Percentiles rank a stretch among this genome's conserved stretches.
These are phyloP conservation scores for Drosophila merina DNA, from an alignment of 2,888 invertebrate genomes.

Conservation along the genomic window DNA sequence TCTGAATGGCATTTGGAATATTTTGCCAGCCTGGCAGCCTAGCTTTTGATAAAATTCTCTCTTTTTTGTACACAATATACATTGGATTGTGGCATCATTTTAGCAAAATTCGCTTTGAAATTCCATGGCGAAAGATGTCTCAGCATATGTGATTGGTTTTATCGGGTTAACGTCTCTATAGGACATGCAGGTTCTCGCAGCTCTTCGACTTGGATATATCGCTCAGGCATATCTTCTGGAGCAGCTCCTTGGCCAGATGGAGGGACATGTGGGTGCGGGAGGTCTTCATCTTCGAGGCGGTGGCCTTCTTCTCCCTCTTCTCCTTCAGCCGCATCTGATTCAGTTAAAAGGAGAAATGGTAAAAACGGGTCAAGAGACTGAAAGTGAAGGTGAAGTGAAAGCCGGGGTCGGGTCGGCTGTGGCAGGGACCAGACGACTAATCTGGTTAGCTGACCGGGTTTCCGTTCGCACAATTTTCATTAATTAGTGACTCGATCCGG, in stretches of 20 bases:
- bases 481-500: constrained; percentile 65
- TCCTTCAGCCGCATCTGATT: constrained; percentile 89
- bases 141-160: constrained; percentile 19
- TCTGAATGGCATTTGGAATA: constrained; percentile 90
- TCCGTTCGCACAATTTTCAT: constrained; percentile 59
- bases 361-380: background rate
- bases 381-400: background rate
- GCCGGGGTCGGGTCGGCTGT: background rate
- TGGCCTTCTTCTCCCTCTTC: constrained; percentile 89
- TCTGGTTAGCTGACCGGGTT: constrained; percentile 38
- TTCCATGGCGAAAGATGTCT: constrained; percentile 8
- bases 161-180: constrained; percentile 84
- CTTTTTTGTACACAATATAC: constrained; percentile 20
- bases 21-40: constrained; percentile 62
- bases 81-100: constrained; percentile 24
- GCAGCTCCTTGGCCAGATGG: constrained; percentile 91
- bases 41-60: constrained; percentile 43
- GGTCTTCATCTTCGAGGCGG: constrained; percentile 88
- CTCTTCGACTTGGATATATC: constrained; percentile 94
- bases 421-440: background rate
- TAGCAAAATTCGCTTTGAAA: constrained; percentile 21
- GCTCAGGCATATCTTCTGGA: constrained; percentile 93
- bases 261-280: constrained; percentile 92
- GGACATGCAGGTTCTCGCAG: constrained; percentile 93
- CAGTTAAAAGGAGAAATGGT: background rate